Conservation (phyloP, 2,888 invertebrate genomes). For the Netelia inedita region DNA sequence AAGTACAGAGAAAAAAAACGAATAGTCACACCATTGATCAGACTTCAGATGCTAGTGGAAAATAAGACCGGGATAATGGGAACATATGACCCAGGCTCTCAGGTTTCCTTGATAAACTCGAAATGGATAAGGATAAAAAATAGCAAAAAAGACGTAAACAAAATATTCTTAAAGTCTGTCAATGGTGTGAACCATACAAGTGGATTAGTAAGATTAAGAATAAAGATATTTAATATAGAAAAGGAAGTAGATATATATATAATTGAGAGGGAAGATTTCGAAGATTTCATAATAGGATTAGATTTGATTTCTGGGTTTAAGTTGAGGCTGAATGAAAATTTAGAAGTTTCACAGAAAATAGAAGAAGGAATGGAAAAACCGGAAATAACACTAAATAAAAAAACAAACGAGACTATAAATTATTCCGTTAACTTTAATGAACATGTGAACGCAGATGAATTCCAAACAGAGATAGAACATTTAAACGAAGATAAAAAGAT, state of each 20-base stretch:
- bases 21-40: slow-evolving; percentile 61
- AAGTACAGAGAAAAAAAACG: slow-evolving; percentile 60
- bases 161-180: slow-evolving; percentile 60
- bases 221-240: slow-evolving; percentile 55
- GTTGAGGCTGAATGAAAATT: slow-evolving; percentile 59
- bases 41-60: slow-evolving; percentile 71
- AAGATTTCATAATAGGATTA: slow-evolving; percentile 58
- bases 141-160: slow-evolving; percentile 55
- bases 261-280: slow-evolving; percentile 54
- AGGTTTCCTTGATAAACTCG: slow-evolving; percentile 69
- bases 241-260: slow-evolving; percentile 51
- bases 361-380: not conserved
- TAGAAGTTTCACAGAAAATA: slow-evolving; percentile 17
- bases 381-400: not conserved
- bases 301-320: slow-evolving; percentile 51
- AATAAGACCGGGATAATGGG: slow-evolving; percentile 59
- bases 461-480: slow-evolving; percentile 5
- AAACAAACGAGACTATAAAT: not conserved
- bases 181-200: slow-evolving; percentile 59
- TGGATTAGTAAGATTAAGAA: slow-evolving; percentile 52
- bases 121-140: slow-evolving; percentile 66
- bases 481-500: not conserved
- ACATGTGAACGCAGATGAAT: not conserved
- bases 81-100: slow-evolving; percentile 69
- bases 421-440: slow-evolving; percentile 21